These are phyloP conservation scores for Gambelia wislizenii DNA, from an alignment of 2,797 vertebrate genomes.

Conservation along the genomic window DNA sequence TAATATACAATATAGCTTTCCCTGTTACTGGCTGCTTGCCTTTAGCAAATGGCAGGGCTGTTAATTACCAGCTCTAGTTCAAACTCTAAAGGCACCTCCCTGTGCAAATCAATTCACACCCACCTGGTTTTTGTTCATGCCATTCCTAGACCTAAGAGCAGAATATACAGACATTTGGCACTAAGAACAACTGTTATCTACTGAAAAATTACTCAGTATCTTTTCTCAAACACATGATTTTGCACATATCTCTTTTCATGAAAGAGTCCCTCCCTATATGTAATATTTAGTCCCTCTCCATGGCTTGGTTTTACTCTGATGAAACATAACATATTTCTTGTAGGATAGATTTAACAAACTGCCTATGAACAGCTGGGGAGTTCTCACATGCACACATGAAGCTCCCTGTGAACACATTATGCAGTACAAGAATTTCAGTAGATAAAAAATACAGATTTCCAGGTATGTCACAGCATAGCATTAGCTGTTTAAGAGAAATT, in stretches of 20 bases:
- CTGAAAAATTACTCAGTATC: background rate
- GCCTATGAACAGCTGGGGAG: background rate
- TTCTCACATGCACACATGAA: background rate
- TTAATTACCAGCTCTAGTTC: background rate
- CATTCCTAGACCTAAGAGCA: background rate
- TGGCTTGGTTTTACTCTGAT: background rate
- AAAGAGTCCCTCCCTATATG: background rate
- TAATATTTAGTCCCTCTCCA: background rate
- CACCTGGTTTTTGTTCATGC: background rate
- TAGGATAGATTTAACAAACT: background rate
- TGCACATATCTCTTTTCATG: background rate
- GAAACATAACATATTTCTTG: background rate
- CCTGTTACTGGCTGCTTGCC: background rate
- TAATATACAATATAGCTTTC: background rate
- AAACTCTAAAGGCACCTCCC: background rate
- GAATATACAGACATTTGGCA: background rate
- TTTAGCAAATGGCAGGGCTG: background rate
- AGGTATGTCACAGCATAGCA: background rate
- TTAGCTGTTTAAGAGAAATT: background rate
- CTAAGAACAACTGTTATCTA: background rate
- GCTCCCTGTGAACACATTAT: background rate
- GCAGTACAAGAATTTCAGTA: background rate
- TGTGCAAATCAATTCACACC: constrained; percentile 4
- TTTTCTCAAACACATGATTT: background rate
- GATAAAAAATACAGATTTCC: background rate